A percentile compares a stretch with the other conserved stretches of the same genome.
Conservation (phyloP, 2,888 invertebrate species). For the Dynastes grantii region DNA sequence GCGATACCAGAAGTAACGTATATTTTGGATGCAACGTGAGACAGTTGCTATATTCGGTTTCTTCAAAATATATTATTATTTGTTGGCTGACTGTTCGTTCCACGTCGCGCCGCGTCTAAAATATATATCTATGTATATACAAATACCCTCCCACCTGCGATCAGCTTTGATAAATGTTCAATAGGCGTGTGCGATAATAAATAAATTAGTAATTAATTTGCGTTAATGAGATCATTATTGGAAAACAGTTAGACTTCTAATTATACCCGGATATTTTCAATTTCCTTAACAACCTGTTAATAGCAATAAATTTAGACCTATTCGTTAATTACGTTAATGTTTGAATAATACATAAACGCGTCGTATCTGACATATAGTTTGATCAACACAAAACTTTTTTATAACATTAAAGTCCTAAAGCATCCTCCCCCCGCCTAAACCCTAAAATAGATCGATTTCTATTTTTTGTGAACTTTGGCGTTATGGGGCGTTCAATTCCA, state of each 20-base stretch:
- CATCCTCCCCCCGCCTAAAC: no score
- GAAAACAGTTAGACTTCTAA: slow-evolving; percentile 36
- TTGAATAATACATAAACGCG: no score
- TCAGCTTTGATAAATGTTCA: slow-evolving; percentile 31
- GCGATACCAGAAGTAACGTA: slow-evolving; percentile 55
- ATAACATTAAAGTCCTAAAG: no score
- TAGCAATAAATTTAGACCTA: slow-evolving; percentile 20
- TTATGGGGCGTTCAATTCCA: no score
- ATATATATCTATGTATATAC: background rate
- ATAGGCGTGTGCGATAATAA: slow-evolving; percentile 34
- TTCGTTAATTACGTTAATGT: background rate
- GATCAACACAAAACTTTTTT: no score
- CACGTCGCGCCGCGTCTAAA: slow-evolving; percentile 19
- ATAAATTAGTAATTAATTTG: slow-evolving; percentile 44
- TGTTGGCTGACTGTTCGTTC: slow-evolving; percentile 29
- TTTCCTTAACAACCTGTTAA: slow-evolving; percentile 34
- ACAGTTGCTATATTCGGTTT: slow-evolving; percentile 47
- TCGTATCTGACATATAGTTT: no score
- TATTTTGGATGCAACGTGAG: slow-evolving; percentile 58
- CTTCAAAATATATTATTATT: slow-evolving; percentile 45
- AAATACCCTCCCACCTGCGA: slow-evolving; percentile 1
- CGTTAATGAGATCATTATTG: slow-evolving; percentile 44
- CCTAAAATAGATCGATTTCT: no score
- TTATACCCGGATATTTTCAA: slow-evolving; percentile 31
- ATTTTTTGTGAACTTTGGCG: no score